Evolutionary conservation across 2,888 invertebrate genomes (phyloP), one percentile per base, ranked within the genome.

Genomic region (Cotesia congregata): DNA sequence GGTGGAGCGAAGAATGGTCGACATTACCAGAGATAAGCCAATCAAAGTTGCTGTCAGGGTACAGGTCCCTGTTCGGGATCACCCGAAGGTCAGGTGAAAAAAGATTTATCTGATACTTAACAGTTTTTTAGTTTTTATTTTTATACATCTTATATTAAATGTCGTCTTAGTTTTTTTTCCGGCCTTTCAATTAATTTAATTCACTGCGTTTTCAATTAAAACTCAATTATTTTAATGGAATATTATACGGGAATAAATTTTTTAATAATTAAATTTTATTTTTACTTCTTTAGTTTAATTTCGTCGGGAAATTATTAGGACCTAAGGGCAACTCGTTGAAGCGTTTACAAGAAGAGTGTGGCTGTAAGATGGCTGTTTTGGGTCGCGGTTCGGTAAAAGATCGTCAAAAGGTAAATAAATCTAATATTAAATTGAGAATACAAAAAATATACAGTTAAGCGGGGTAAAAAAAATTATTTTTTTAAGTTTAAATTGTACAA

Each of bases 311-410:
- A 90, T 92, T 98, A 80, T 91, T 98, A 85, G 98, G 98, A 1
- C 97, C 97, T 15, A 97, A 97, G 90, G 98, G 97, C 73, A 97
- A 96, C 90, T 97, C 97, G 0, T 90, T 98, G 88, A 97, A 97
- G 90, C 92, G 97, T 80, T 92, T 98, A 40, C 97, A 97, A 90
- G 97, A 97, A 88, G 97, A 97, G 90, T 97, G 97, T 9, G 96
- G 97, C 93, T 97, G 97, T 88, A 97, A 97, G 92, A 97, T 98
- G 96, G 96, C 97, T 40, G 96, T 98, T 9, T 92, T 98, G 38
- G 98, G 98, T 5, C 92, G 95, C 79, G 97, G 97, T 6, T 97
- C 97, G 5, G 97, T 98, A 97, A 94, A 96, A 89, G 97, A 98
- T 88, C 93, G 97, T 83, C 94, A 95, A 86, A 97, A 97, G 93